These are phyloP conservation scores for Bucco capensis DNA, from an alignment of 2,113 vertebrate species.

Conservation along the genomic window DNA sequence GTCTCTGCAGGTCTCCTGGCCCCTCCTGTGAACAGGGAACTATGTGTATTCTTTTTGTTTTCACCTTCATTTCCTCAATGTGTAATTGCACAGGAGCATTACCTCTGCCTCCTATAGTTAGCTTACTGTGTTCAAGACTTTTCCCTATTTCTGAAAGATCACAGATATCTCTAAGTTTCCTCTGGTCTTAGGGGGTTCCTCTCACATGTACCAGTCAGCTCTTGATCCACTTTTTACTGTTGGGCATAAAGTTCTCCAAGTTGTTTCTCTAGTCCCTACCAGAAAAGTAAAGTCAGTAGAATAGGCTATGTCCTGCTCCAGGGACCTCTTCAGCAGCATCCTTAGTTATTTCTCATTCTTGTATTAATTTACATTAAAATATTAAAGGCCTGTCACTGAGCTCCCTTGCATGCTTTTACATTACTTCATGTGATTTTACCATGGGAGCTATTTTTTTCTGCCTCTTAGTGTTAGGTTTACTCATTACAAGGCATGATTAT, in stretches of 20 bases:
- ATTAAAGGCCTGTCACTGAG: neutral
- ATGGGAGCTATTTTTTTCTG: neutral
- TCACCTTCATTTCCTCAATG: neutral
- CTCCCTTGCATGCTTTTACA: neutral
- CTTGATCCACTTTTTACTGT: neutral
- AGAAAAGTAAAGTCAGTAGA: neutral
- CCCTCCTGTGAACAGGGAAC: neutral
- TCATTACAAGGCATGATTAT: neutral
- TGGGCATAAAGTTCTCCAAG: neutral
- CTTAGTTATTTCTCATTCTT: neutral
- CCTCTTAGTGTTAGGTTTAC: neutral
- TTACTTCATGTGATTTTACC: neutral
- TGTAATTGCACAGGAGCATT: neutral
- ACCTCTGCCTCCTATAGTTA: neutral
- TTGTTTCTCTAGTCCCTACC: neutral
- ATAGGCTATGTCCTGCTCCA: neutral
- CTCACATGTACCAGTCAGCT: neutral
- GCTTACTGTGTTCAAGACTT: neutral
- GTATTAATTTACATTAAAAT: slow-evolving; percentile 8
- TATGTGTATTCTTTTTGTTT: neutral
- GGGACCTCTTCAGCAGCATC: neutral
- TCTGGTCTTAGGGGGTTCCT: fast-evolving
- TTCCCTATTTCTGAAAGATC: neutral
- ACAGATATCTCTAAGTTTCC: neutral
- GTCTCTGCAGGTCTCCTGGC: neutral